A percentile compares a stretch with the other conserved stretches of the same genome.
Evolutionary conservation across 2,797 vertebrate genomes (phyloP).

Genomic region (Margarornis squamiger): DNA sequence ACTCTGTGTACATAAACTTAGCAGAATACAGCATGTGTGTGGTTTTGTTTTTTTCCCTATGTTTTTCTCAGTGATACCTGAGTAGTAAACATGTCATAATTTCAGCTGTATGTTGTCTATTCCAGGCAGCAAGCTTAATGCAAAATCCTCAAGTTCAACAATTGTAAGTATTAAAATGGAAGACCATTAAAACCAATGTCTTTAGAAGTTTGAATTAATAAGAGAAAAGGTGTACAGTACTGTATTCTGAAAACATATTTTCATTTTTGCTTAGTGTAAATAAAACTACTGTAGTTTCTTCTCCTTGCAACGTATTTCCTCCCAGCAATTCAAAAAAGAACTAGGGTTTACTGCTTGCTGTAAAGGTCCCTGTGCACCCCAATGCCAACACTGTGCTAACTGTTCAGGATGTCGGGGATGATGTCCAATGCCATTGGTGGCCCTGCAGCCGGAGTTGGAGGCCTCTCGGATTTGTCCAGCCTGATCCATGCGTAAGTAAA

Average conservation of each 20-base stretch:
- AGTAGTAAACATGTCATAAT: conserved; percentile 29
- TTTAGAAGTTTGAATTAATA: neutral
- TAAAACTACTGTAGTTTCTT: neutral
- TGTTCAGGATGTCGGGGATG: conserved; percentile 95
- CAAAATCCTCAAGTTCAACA: conserved; percentile 98
- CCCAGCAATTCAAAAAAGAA: neutral
- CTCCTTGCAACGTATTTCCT: neutral
- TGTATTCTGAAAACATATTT: neutral
- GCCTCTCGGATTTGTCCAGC: conserved; percentile 93
- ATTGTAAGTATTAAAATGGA: conserved; percentile 83
- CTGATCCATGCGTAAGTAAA: conserved; percentile 94
- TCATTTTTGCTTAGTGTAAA: neutral
- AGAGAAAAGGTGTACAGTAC: neutral
- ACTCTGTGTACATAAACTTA: neutral
- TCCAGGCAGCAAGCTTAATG: conserved; percentile 96
- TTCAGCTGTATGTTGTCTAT: conserved; percentile 49
- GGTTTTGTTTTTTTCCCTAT: neutral
- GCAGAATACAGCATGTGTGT: neutral
- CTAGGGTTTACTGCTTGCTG: neutral
- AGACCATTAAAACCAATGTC: neutral
- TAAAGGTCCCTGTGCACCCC: neutral
- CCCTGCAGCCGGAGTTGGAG: conserved; percentile 92
- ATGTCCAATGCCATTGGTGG: conserved; percentile 95
- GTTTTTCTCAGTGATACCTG: neutral
- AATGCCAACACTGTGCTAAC: neutral